Base-by-base conservation (phyloP, 2,113 vertebrate species). In the Garra rufa region DNA sequence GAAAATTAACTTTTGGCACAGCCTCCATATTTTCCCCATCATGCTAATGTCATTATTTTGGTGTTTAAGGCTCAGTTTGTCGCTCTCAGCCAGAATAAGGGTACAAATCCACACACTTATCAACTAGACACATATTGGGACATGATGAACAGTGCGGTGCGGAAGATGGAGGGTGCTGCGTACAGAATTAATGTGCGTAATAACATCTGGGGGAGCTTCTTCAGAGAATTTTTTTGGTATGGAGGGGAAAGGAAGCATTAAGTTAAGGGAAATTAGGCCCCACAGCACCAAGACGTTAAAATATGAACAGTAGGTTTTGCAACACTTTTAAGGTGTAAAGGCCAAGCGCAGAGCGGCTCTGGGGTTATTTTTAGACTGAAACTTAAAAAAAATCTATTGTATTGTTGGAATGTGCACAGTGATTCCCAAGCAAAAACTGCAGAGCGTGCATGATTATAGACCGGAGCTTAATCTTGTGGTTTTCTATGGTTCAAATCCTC, bases 71-170 rank as follows among this genome's bases (percentile, higher is more conserved):
- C 26, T 19, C 24, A 48, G 43, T 74, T 74, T 76, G 69, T 63
- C 28, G 10, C 61, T 80, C 71, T 59, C 69, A 80, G 77, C 44
- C 57, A 84, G 83, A 75, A 81, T 65, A 76, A 55, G 55, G 67
- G n/a, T 83, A 52, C 43, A 83, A 83, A 70, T 84, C 76, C 84
- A 70, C 50, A 65, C 73, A 87, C 76, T 84, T 90, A 89, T 84
- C 70, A 82, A 79, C 86, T 67, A 75, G 82, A 85, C 84, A 44
- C 84, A 87, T 78, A 84, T 82, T 84, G 81, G 75, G 76, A 77
- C 82, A 79, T 87, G 84, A 75, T 83, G 79, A 61, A 69, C 65
- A 67, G 61, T 44, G 55, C 65, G 41, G 83, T 87, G 86, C 76
- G 79, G 87, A 87, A 83, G 44, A 80, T 82, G 81, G 81, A 85